phyloP scores from a whole-genome alignment of 64 coral and sea anemone species.

The Acropora yongei region DNA sequence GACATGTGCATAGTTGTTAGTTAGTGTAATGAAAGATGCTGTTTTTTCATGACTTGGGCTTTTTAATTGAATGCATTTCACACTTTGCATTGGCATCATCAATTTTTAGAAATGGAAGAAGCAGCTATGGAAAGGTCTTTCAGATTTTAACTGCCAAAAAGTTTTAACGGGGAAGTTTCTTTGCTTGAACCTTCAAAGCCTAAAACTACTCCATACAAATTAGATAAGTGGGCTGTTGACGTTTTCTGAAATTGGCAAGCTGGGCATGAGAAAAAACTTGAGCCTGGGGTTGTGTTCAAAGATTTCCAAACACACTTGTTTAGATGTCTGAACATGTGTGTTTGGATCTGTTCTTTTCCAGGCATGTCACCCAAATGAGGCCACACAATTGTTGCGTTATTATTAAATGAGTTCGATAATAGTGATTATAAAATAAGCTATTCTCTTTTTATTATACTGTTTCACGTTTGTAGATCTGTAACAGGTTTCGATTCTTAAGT shows the following conservation, averaged over 20 bases:
- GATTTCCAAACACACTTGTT: too few species aligned
- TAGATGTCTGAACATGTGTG: too few species aligned
- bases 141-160: background rate
- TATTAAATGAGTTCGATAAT: too few species aligned
- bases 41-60: background rate
- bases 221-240: background rate
- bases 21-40: background rate
- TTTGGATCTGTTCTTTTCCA: too few species aligned
- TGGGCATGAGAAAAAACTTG: background rate
- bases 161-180: background rate
- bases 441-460: too few species aligned
- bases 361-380: too few species aligned
- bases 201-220: slow-evolving; percentile 21
- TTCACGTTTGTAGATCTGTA: background rate
- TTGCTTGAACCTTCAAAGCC: background rate
- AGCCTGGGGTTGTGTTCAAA: background rate
- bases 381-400: too few species aligned
- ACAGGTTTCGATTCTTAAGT: too few species aligned
- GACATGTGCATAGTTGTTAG: background rate
- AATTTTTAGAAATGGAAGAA: background rate
- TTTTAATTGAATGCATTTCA: background rate
- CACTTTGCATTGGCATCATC: background rate
- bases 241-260: background rate
- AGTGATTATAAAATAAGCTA: too few species aligned
- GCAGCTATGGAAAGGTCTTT: background rate